phyloP scores from a whole-genome alignment of 1,140 invertebrate genomes.

The Drosophila varians region DNA sequence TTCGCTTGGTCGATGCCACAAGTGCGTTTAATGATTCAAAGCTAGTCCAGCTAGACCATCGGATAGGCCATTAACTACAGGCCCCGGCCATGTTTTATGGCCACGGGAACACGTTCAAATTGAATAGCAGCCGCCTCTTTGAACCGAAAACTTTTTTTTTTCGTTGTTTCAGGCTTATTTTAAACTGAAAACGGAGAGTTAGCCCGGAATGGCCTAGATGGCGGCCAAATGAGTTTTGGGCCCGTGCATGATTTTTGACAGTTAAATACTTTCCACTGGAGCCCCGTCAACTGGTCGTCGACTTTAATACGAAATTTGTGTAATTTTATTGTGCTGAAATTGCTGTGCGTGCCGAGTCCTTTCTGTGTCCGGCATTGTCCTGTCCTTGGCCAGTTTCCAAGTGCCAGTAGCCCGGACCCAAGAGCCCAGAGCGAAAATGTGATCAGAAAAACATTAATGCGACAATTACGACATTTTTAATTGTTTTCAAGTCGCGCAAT shows the following conservation, averaged over 20 bases:
- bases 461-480: constrained; percentile 78
- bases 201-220: background rate
- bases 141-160: constrained; percentile 37
- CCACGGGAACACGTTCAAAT: constrained; percentile 63
- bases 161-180: constrained; percentile 10
- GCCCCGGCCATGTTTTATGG: constrained; percentile 70
- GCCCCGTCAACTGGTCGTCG: constrained; percentile 16
- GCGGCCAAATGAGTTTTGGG: constrained; percentile 11
- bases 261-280: constrained; percentile 42
- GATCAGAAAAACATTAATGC: constrained; percentile 79
- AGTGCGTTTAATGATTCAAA: constrained; percentile 72
- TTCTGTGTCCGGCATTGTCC: constrained; percentile 8
- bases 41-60: constrained; percentile 54
- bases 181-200: constrained; percentile 31
- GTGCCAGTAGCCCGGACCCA: background rate
- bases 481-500: constrained; percentile 69
- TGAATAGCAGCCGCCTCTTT: constrained; percentile 27
- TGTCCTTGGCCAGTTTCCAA: constrained; percentile 51
- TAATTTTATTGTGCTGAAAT: constrained; percentile 47
- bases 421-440: constrained; percentile 45
- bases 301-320: constrained; percentile 65
- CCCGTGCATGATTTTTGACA: constrained; percentile 54
- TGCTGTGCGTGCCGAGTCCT: constrained; percentile 56
- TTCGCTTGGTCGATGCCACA: constrained; percentile 41
- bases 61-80: constrained; percentile 73